A percentile compares a stretch with the other conserved stretches of the same genome.
These are phyloP conservation scores for Luffia ferchaultella DNA, from an alignment of 2,888 invertebrate species.

Conservation along the genomic window DNA sequence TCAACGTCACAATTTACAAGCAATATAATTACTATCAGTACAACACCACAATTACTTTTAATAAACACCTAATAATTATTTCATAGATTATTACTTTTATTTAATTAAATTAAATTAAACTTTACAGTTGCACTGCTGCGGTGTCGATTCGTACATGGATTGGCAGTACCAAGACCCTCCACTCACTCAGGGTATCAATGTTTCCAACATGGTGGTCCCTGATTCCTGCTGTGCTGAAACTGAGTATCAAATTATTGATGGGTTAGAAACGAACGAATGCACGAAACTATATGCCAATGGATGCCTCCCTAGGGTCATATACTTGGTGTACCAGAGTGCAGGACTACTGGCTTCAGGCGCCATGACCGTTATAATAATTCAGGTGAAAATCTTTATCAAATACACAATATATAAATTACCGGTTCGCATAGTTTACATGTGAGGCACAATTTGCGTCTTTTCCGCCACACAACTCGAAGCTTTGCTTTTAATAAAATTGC, in stretches of 20 bases:
- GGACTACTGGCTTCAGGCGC: slow-evolving; percentile 78
- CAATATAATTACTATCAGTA: too few species aligned
- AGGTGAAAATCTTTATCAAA: slow-evolving; percentile 66
- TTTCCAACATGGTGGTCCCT: slow-evolving; percentile 59
- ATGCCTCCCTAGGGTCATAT: slow-evolving; percentile 68
- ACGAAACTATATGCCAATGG: slow-evolving; percentile 58
- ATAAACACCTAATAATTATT: too few species aligned
- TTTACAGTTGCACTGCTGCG: slow-evolving; percentile 77
- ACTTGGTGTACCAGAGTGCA: slow-evolving; percentile 74
- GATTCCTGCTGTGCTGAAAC: slow-evolving; percentile 66
- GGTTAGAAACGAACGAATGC: slow-evolving; percentile 30
- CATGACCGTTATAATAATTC: slow-evolving; percentile 81
- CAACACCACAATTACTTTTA: too few species aligned
- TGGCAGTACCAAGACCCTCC: slow-evolving; percentile 52
- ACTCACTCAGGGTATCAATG: slow-evolving; percentile 31
- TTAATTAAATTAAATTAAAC: too few species aligned
- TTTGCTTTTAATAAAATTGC: too few species aligned
- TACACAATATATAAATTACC: too few species aligned
- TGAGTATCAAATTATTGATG: slow-evolving; percentile 20
- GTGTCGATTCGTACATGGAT: slow-evolving; percentile 68
- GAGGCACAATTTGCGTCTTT: too few species aligned
- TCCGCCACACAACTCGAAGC: too few species aligned
- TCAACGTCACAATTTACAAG: too few species aligned
- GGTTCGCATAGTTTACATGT: too few species aligned
- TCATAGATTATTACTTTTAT: too few species aligned